Base-by-base conservation (phyloP, 2,797 vertebrate species). In the Cuculus canorus region DNA sequence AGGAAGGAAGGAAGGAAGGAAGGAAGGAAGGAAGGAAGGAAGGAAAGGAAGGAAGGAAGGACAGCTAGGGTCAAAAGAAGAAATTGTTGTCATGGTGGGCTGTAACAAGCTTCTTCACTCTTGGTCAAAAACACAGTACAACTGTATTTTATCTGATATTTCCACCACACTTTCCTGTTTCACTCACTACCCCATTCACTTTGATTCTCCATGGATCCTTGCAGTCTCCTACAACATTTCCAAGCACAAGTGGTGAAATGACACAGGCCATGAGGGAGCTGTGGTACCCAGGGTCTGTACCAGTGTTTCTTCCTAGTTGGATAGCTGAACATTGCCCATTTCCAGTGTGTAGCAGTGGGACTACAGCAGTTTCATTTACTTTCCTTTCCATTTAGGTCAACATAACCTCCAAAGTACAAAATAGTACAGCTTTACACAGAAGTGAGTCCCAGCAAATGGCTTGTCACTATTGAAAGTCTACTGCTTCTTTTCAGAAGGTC, bases 361-460 rank as follows among this genome's bases (percentile, higher is more conserved):
- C 45, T 45, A 21, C 17, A 60, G 13, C 7, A 60, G 4, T 76
- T 85, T 47, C 0, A 30, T 80, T 70, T 79, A 24, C 35, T 28
- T 87, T 71, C 27, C 13, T 86, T 78, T 88, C 64, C 17, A 52
- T 56, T 86, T 43, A 70, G 10, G 5, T 60, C 13, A 71, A 64
- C 28, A 56, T 68, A 77, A 54, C 0, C 3, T 39, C 84, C 45
- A 25, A 43, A 86, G 45, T 78, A 43, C 16, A 37, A 69, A 88
- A 80, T 5, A 41, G 30, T 27, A 53, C 7, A 73, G 15, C 24
- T 66, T 5, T 27, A 14, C 25, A 66, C 66, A 88, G 16, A 63
- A 50, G 2, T 18, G 10, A 87, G 24, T 0, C 0, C 27, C 47
- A 54, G 13, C 14, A 76, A 71, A 82, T 30, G 10, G 13, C 3